phyloP scores from a whole-genome alignment of 2,888 invertebrate genomes.

The Leptopilina myrica region DNA sequence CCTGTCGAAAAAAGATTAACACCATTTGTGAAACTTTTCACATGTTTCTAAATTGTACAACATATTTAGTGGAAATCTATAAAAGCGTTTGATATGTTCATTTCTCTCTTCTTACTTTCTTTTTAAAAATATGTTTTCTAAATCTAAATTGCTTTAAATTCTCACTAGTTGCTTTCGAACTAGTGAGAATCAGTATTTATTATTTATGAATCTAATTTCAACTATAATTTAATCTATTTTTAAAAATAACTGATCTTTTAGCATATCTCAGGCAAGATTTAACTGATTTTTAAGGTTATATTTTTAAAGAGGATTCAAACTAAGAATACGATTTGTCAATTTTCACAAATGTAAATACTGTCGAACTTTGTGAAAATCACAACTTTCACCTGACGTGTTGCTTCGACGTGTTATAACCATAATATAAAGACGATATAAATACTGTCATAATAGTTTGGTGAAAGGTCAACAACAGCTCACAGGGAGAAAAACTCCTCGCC shows the following conservation, averaged over 20 bases:
- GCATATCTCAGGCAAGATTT: too few relatives aligned
- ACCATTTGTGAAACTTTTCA: not conserved
- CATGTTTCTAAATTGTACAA: not conserved
- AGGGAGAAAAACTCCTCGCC: slow-evolving; percentile 64
- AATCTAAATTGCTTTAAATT: too few relatives aligned
- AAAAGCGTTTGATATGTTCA: too few relatives aligned
- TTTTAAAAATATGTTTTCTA: too few relatives aligned
- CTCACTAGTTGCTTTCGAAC: too few relatives aligned
- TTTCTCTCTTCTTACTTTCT: too few relatives aligned
- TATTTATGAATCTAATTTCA: too few relatives aligned
- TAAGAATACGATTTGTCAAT: not conserved
- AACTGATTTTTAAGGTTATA: too few relatives aligned
- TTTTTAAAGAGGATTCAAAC: too few relatives aligned
- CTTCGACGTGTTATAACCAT: slow-evolving; percentile 50
- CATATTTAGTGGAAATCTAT: not conserved
- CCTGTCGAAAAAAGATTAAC: not conserved
- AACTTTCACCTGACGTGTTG: slow-evolving; percentile 53
- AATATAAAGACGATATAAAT: slow-evolving; percentile 53
- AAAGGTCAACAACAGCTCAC: slow-evolving; percentile 62
- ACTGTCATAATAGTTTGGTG: slow-evolving; percentile 56
- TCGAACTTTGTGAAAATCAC: slow-evolving; percentile 34
- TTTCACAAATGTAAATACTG: slow-evolving; percentile 25
- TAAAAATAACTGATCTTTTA: too few relatives aligned
- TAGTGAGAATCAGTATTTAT: too few relatives aligned
- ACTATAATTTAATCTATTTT: too few relatives aligned